Evolutionary conservation across 2,888 invertebrate genomes (phyloP).

Genomic region (Amitus sp.): DNA sequence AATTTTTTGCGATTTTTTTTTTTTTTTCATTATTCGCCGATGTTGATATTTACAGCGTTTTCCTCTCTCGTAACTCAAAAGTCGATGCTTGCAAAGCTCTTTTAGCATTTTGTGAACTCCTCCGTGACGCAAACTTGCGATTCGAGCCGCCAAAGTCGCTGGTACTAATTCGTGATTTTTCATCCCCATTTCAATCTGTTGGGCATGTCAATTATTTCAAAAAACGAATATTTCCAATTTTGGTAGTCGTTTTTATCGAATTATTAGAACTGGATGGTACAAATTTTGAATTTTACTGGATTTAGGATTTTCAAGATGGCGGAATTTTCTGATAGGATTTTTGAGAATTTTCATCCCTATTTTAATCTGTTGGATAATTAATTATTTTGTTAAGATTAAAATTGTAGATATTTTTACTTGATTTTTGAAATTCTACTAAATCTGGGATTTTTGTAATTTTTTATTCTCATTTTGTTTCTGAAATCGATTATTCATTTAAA

Average conservation of each 20-base stretch:
- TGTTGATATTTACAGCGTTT: conserved; percentile 79
- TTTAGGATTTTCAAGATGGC: too few species aligned
- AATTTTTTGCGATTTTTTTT: conserved; percentile 64
- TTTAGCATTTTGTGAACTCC: conserved; percentile 92
- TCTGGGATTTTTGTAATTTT: too few species aligned
- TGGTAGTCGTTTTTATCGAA: not conserved
- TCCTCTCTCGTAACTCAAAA: conserved; percentile 94
- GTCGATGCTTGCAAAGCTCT: conserved; percentile 88
- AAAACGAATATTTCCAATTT: not conserved
- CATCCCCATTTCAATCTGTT: conserved; percentile 99
- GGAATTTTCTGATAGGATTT: too few species aligned
- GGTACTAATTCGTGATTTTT: conserved; percentile 99
- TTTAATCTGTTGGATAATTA: too few species aligned
- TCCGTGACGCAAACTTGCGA: conserved; percentile 92
- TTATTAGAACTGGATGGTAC: too few species aligned
- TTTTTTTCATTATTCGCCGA: conserved; percentile 17
- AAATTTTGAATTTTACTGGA: too few species aligned
- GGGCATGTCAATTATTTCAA: not conserved
- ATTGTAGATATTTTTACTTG: too few species aligned
- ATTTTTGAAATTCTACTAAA: too few species aligned
- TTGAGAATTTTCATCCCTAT: too few species aligned
- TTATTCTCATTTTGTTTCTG: too few species aligned
- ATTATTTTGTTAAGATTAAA: too few species aligned
- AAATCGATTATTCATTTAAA: too few species aligned
- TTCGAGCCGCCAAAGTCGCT: conserved; percentile 85